Base-by-base conservation (phyloP, 2,888 invertebrate species). In the Chloroclystis v-ata region DNA sequence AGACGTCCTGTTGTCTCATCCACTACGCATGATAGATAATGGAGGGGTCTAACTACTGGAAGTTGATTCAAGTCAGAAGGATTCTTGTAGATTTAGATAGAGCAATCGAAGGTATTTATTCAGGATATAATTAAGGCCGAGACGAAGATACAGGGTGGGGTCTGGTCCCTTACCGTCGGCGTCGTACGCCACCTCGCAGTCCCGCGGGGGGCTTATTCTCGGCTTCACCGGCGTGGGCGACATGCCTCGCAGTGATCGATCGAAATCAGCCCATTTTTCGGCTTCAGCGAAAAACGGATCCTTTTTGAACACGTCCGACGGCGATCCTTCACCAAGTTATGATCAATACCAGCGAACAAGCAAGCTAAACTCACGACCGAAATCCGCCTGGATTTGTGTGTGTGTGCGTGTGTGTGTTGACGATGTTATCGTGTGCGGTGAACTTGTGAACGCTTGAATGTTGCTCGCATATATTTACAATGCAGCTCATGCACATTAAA, bases 161-260 rank as follows among this genome's bases (percentile, higher is more conserved):
- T 75, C 82, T 82, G 80, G 69, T 75, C 82, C 85, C 89, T 90
- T 92, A 90, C 93, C 93, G 75, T 93, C 92, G 82, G 91, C 89
- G 87, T 93, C 93, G 83, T 89, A 93, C 65, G 92, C 92, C 72
- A 93, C 89, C 84, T 93, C 92, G 69, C 90, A 89, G 73, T 92
- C 90, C 60, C 92, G 90, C 61, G 93, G 92, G 66, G 83, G 90
- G 84, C 89, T 92, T 73, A 90, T 90, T 78, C 92, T 91, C 68
- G 90, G 89, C 90, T 93, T 93, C 76, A 91, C 91, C 43, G 93
- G 93, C 68, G 93, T 93, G 65, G 93, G 92, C 56, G 92, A 92
- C 70, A 76, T 82, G 67, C 86, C 87, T 67, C 89, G 85, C 70
- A 89, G 88, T 65, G 89, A 89, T 60, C 89, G 89, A 83, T 89